These are phyloP conservation scores for Ptilodon capucinus DNA, from an alignment of 2,888 invertebrate genomes.

Conservation along the genomic window DNA sequence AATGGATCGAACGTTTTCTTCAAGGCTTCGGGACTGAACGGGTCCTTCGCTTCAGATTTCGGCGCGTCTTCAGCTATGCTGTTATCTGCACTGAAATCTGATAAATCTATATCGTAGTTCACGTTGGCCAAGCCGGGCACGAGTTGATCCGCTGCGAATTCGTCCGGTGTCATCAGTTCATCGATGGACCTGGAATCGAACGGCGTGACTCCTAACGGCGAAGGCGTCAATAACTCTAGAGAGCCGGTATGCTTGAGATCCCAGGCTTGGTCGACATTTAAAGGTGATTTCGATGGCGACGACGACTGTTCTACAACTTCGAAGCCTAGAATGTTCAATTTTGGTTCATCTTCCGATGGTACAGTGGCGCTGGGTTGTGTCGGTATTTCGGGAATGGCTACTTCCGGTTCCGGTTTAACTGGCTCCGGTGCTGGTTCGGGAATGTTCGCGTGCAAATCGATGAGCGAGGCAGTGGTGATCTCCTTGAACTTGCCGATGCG, in stretches of 20 bases:
- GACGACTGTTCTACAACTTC: slow-evolving; percentile 60
- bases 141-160: slow-evolving; percentile 76
- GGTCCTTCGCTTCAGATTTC: slow-evolving; percentile 71
- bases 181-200: slow-evolving; percentile 84
- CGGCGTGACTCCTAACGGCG: slow-evolving; percentile 79
- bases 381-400: background rate
- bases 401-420: background rate
- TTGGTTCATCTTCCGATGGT: slow-evolving; percentile 37
- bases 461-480: slow-evolving; percentile 51
- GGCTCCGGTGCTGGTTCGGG: background rate
- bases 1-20: slow-evolving; percentile 76
- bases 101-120: slow-evolving; percentile 90
- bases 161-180: slow-evolving; percentile 84
- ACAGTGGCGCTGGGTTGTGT: slow-evolving; percentile 23
- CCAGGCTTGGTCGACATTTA: slow-evolving; percentile 57
- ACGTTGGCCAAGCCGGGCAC: slow-evolving; percentile 86
- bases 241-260: slow-evolving; percentile 64
- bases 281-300: slow-evolving; percentile 60
- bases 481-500: slow-evolving; percentile 55
- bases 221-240: slow-evolving; percentile 82
- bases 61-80: slow-evolving; percentile 83
- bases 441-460: slow-evolving; percentile 44
- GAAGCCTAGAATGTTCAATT: slow-evolving; percentile 61
- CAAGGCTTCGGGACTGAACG: slow-evolving; percentile 80
- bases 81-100: slow-evolving; percentile 88